Evolutionary conservation across 92 coral and sea anemone species (phyloP), one percentile per base, ranked within the genome.

Genomic region (Heliopora coerulea): DNA sequence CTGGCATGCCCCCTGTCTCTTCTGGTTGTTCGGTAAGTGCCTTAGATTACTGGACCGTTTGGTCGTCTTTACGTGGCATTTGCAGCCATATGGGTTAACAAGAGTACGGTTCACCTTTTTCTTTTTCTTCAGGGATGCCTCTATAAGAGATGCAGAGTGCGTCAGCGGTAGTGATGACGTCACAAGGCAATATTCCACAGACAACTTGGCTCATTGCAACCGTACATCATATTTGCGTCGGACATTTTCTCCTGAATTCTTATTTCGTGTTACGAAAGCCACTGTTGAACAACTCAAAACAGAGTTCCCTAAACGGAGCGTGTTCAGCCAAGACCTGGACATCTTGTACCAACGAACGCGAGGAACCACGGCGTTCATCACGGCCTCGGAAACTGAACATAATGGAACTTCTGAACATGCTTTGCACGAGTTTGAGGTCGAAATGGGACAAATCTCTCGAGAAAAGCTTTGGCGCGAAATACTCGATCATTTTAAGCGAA

Each of bases 391-490:
- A 49, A 78, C 79, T 20, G 83, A 68, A 14, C 42, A 25, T 70
- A 32, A 34, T 13, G 70, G 68, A 19, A 56, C 64, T 29, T 56
- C 61, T 17, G 79, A 77, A 52, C 86, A 72, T 28, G 75, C 80
- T 33, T 46, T 66, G 34, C 73, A 18, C 49, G 73, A 66, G 21
- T 29, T 33, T 26, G 49, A 62, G 24, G 35, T 17, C 15, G 50
- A 66, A 24, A 21, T 57, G 0, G 56, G 56, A 19, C 27, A 56
- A 10, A 69, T 74, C 31, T 73, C 88, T 1, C 80, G 78, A 28
- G 78, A 76, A 21, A 88, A 87, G 30, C 75, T 90, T 11, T 83
- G 96, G 82, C 96, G 84, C 73, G 91, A 91, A 78, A 93, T 93
- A 37, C 60, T 85, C 68, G 98, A 90, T n/a, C 88, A 93, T 65